Evolutionary conservation across 2,888 invertebrate species (phyloP), one percentile per base, ranked within the genome.

Genomic region (Zonitis immaculata): DNA sequence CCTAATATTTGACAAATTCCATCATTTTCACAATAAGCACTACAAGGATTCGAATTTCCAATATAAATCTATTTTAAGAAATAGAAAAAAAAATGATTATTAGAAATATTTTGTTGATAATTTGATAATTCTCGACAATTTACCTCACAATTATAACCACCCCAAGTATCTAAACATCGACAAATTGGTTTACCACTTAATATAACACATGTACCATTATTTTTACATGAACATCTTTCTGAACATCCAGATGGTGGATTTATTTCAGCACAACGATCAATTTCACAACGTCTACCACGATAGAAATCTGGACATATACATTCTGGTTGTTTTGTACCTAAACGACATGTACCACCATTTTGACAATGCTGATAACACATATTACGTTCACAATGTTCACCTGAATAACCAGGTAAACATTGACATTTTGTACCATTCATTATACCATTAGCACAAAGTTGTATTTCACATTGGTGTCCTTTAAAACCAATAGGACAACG

Each of bases 301-400:
- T 67, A 81, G 18, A 73, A 69, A 8, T 70, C 67, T 6, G 74
- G 73, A 65, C 82, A 82, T 26, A 68, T 64, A 64, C 82, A 82
- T 47, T 69, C 68, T 1, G 72, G 69, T 52, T 74, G 72, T 57
- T 77, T 78, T 2, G 67, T 57, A 11, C 72, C 71, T 47, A 71
- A 66, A 14, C 62, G 65, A 56, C 78, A 78, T 1, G 69, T 71
- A 60, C 85, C 86, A 30, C 82, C 83, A 67, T 82, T 82, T 54
- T 77, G 77, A 64, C 86, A 87, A 57, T 78, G 79, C 26, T 78
- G 77, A 12, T 77, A 72, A 67, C 87, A 86, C 6, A 76, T 73
- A 62, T 82, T 79, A 32, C 77, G 76, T 58, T 86, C 82, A 66
- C 88, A 87, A 11, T 77, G 76, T 44, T 79, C 78, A 3, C 87